Evolutionary conservation across 2,797 vertebrate genomes (phyloP), one percentile per base, ranked within the genome.

Genomic region (Sebastes minor): DNA sequence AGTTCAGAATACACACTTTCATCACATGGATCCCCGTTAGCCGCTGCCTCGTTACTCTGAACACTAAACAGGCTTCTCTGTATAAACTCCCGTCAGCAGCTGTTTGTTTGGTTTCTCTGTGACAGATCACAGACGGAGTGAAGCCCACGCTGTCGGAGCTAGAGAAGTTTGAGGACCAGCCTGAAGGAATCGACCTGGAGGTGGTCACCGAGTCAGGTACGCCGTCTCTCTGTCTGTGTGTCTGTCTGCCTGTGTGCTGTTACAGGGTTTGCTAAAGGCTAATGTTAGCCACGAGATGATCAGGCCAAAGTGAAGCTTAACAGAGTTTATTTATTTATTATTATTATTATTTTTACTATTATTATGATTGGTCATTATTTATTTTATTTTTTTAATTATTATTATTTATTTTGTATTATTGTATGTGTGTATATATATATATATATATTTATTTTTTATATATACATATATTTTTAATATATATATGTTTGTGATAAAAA

Each of bases 101-200:
- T 4, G 3, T 55, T 6, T 14, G 46, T 3, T 38, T 13, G 18
- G 14, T 33, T 78, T 32, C n/a, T 78, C 2, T 63, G 6, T 9
- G 16, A 13, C 78, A 99, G 98, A 99, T 99, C 88, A 99, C 97
- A 0, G 98, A 99, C 1, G 98, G 98, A 0, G 97, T 99, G 83
- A 99, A 99, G 80, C 98, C 98, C 23, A 98, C 98, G 0, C 92
- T 99, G 20, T 99, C 98, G 0, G 98, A 99, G 89, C 95, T 99
- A 66, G 98, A 99, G 91, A 99, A 98, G 83, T 99, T 98, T 61
- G 98, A 99, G 82, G 98, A 99, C 86, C 98, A 99, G 30, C 98
- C 98, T 0, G 98, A 99, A 82, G 98, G 98, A 38, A 97, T 99
- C 2, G 98, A 99, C 90, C 91, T 99, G 83, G 98, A 99, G 89